A percentile compares a stretch with the other conserved stretches of the same genome.
These are phyloP conservation scores for Pseudococcus longispinus DNA, from an alignment of 2,888 invertebrate genomes.

Conservation along the genomic window DNA sequence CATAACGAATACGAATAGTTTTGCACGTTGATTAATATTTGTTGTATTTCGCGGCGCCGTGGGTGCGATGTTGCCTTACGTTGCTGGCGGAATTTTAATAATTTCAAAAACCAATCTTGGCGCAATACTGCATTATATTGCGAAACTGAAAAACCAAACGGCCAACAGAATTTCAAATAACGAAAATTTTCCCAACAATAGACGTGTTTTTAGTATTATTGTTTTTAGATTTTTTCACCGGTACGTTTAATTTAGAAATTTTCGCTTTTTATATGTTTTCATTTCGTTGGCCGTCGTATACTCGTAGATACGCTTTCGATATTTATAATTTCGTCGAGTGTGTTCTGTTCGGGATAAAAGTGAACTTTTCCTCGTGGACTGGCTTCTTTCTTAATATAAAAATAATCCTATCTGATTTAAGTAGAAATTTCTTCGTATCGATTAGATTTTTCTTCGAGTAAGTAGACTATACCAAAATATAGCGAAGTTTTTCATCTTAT, in stretches of 20 bases:
- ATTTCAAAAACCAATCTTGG: neutral
- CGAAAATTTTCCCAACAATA: neutral
- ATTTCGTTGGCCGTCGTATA: neutral
- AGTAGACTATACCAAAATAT: neutral
- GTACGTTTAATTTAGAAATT: neutral
- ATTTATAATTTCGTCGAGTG: neutral
- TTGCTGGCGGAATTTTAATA: neutral
- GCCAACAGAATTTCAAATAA: neutral
- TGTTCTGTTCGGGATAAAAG: neutral
- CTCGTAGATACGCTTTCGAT: neutral
- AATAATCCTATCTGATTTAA: neutral
- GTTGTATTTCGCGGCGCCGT: neutral
- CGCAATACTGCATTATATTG: neutral
- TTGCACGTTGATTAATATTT: neutral
- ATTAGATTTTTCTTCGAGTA: neutral
- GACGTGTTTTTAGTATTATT: neutral
- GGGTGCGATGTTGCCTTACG: neutral
- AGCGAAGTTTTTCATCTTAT: neutral
- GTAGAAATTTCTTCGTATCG: neutral
- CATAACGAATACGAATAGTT: neutral
- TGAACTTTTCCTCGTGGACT: neutral
- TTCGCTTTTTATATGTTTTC: neutral
- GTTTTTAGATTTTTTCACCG: neutral
- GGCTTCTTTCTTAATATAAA: neutral
- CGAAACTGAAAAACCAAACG: neutral